Evolutionary conservation across 2,888 invertebrate genomes (phyloP), one percentile per base, ranked within the genome.

Genomic region (Pristionchus fissidentatus): DNA sequence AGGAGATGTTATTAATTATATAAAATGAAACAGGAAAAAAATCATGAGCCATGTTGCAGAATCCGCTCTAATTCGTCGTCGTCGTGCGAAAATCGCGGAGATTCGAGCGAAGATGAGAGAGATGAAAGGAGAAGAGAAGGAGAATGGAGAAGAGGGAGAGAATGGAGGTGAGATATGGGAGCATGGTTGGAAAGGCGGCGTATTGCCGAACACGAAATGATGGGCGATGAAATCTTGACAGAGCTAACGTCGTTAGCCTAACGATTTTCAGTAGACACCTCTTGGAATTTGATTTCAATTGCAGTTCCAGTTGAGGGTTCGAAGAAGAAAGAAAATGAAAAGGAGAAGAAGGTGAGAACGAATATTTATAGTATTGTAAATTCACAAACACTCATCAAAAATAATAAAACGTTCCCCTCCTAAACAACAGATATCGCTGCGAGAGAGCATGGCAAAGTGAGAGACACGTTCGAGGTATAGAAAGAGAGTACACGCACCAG

Each of bases 1-100:
- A n/a, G n/a, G n/a, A n/a, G n/a, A n/a, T n/a, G n/a, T 62, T 8
- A 62, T 62, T 55, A 55, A 55, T 55, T 35, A 15, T 35, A 32
- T 4, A 35, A 35, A 4, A 7, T 62, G 3, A 29, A 10, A 62
- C 35, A 19, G 35, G 8, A 10, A 35, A 62, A 62, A 41, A 41
- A 70, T n/a, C 3, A 7, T n/a, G 7, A n/a, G 1, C n/a, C n/a
- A 41, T 70, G 2, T 10, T 7, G n/a, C 5, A 70, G 70, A 70
- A 26, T 70, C 70, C 0, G 70, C 38, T 3, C 70, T 38, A 10
- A 38, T 70, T 7, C 70, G 70, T 0, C 70, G 22, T 22, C 70
- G 70, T 2, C 70, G 70, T 13, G 70, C 70, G 41, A 70, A 70
- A 41, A 70, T 70, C 70, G 70, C 38, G 70, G 70, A 70, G 10